phyloP scores from a whole-genome alignment of 2,797 vertebrate species.

The Periparus ater region DNA sequence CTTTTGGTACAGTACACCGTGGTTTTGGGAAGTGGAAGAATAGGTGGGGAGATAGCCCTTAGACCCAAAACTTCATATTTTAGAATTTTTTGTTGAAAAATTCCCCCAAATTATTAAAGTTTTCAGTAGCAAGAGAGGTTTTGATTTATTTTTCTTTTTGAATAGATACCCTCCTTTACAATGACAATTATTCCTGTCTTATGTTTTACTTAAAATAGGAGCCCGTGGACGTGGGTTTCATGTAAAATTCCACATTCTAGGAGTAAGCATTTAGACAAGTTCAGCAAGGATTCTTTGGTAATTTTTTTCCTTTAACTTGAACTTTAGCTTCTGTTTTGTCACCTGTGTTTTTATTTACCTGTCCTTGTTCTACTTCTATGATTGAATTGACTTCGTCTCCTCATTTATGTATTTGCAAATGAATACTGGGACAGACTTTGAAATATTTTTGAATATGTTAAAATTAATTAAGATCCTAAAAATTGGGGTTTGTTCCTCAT shows the following conservation, averaged over 20 bases:
- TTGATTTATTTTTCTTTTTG: constrained; percentile 4
- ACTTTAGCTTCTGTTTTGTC: background rate
- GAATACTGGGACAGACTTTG: background rate
- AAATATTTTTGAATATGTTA: background rate
- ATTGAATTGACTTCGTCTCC: background rate
- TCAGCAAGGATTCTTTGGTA: background rate
- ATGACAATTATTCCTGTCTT: constrained; percentile 22
- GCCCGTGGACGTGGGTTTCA: background rate
- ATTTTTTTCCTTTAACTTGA: background rate
- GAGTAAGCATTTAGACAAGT: background rate
- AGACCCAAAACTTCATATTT: constrained; percentile 17
- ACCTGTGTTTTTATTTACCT: background rate
- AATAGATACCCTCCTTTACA: background rate
- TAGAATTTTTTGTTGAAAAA: constrained; percentile 33
- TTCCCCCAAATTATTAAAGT: constrained; percentile 28
- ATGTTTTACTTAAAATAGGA: constrained; percentile 29
- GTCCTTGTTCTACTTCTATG: background rate
- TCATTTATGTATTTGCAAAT: background rate
- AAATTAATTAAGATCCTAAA: background rate
- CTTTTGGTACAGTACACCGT: background rate
- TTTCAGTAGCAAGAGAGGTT: background rate
- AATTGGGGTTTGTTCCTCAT: background rate
- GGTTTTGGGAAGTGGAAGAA: background rate
- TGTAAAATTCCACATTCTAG: background rate
- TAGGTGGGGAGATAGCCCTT: background rate